Evolutionary conservation across 37 sponge, comb jelly and placozoan genomes (phyloP).

Genomic region (Crambe crambe): DNA sequence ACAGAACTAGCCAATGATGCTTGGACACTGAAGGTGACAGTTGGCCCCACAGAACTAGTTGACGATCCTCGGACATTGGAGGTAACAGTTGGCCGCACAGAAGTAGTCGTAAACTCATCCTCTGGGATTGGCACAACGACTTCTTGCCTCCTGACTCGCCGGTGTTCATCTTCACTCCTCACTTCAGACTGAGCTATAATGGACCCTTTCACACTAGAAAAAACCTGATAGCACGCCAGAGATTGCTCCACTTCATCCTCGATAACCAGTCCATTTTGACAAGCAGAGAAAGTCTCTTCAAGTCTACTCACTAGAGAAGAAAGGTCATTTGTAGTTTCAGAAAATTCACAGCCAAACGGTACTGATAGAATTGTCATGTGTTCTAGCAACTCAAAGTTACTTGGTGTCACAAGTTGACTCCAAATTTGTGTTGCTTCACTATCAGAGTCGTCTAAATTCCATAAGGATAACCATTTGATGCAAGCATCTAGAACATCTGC

Average conservation of each 20-base stretch:
- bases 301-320: not conserved
- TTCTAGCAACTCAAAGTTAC: not conserved
- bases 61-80: no score
- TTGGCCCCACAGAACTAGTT: no score
- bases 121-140: no score
- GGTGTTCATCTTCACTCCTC: not conserved
- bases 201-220: not conserved
- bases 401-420: constrained; percentile 20
- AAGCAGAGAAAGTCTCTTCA: not conserved
- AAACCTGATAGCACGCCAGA: not conserved
- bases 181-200: not conserved
- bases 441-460: not conserved
- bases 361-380: constrained; percentile 8
- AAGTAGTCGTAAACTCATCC: no score
- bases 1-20: no score
- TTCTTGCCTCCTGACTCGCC: no score
- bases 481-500: constrained; percentile 3
- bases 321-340: not conserved
- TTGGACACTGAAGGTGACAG: no score
- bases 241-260: not conserved
- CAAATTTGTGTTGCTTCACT: constrained; percentile 11
- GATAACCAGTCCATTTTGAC: constrained; percentile 13
- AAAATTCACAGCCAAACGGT: not conserved
- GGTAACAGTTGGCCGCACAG: no score
- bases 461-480: not conserved